Base-by-base conservation (phyloP, 2,888 invertebrate genomes). In the Myopa testacea region DNA sequence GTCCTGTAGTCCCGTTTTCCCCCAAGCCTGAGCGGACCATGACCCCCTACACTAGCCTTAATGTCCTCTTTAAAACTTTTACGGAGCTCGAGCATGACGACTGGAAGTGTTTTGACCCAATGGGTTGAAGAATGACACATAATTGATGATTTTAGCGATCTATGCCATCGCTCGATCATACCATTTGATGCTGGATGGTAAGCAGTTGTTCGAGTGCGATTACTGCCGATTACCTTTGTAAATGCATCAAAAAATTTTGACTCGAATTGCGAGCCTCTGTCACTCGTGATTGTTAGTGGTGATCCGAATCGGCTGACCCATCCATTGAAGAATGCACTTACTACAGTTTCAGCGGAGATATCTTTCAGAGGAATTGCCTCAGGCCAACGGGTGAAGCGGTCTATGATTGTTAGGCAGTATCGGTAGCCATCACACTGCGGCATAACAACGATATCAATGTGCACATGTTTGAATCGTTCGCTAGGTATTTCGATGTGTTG, bases 281-380 rank as follows among this genome's bases (percentile, higher is more conserved):
- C 88, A 14, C 87, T 86, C 19, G 87, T 88, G 6, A 87, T 87
- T 8, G 87, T 81, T 4, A 50, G 77, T 4, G 90, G 90, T 14
- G 85, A 82, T 0, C 90, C 90, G 77, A 86, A 90, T 12, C 89
- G 81, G 0, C 89, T 75, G 3, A 90, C 85, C 91, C 90, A 91
- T 0, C 81, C 79, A 0, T 73, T 58, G 26, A 85, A 76, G 7
- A 90, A 83, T 3, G 86, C 84, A n/a, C 79, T 72, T 1, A 87
- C 88, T 4, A 83, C 80, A 2, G 80, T 82, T 34, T 77, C 75
- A 12, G 80, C 77, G n/a, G 34, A 72, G 6, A 81, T 82, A 69
- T 85, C 81, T 40, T 38, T 14, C 2, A 85, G 74, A 1, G 84
- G 83, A 45, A 82, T 76, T 8, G 81, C 82, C 62, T 82, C 84